Base-by-base conservation (phyloP, 2,113 vertebrate species). In the Pangasianodon gigas region DNA sequence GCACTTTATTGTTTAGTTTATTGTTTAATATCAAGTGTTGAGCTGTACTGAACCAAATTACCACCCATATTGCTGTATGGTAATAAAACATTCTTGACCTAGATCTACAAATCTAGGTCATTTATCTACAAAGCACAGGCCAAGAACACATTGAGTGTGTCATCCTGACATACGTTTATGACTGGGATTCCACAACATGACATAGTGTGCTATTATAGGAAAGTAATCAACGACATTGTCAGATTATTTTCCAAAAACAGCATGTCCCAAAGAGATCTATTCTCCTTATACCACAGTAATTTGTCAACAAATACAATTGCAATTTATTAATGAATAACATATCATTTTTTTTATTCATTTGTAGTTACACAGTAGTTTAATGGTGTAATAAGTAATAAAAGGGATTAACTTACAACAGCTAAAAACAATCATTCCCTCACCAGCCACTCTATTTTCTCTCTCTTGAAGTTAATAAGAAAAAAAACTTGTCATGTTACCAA, bases 111-210 rank as follows among this genome's bases (percentile, higher is more conserved):
- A 37, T 37, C 37, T 37, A 37, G 37, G 1, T 37, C 37, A 37
- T 37, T 37, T 37, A 37, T 37, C 58, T 48, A 84, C 75, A 81
- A 88, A 74, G 69, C 84, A 86, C n/a, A 83, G 74, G 84, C 58
- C 41, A 54, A 14, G 18, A 86, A 67, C 69, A 71, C 32, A 71
- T 19, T 19, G 6, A 37, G 0, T 71, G 69, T 69, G 67, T n/a
- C 62, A 67, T n/a, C 29, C 21, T n/a, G 62, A 67, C 4, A 0
- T 16, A n/a, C n/a, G 16, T 69, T 69, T 69, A 32, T 14, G 1
- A 32, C 13, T 14, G n/a, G n/a, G n/a, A 69, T 14, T 69, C 62
- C 60, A 26, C 1, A 7, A 26, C 19, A 62, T 5, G 7, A 24
- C 21, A 7, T 21, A 65, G 9, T 29, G 62, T 67, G 10, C 60